Base-by-base conservation (phyloP, 2,888 invertebrate species). In the Brachyopa scutellaris region DNA sequence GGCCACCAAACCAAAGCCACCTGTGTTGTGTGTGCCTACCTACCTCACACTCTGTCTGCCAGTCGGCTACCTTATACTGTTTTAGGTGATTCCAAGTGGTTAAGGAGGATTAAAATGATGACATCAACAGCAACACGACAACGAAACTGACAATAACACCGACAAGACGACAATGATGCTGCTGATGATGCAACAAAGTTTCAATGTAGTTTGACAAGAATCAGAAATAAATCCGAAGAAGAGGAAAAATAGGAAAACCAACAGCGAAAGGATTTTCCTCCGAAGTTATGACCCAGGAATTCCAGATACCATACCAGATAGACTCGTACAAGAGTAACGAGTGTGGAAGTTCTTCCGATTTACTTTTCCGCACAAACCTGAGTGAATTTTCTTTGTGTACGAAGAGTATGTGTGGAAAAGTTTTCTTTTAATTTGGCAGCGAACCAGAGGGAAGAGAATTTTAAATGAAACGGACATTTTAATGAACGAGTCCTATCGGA, bases 371-470 rank as follows among this genome's bases (percentile, higher is more conserved):
- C n/a, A n/a, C n/a, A n/a, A n/a, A 29, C 23, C 6, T 31, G 9
- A 40, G 4, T 51, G 33, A 19, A 38, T 17, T 36, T 17, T 51
- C 47, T 42, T 19, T 47, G 38, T 17, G 29, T 57, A 9, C 11
- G 38, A 1, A 1, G 15, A 45, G 26, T 26, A 26, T 33, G 21
- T n/a, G 62, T 23, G 45, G 40, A 59, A 77, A 77, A 77, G 45
- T 82, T 82, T 77, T 77, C 70, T 66, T 72, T 82, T 82, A 72
- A 82, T 77, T 70, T 72, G 61, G 66, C 47, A 77, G 47, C n/a
- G n/a, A 80, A 69, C n/a, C n/a, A 49, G 40, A 29, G 21, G 55
- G 29, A 49, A 29, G 15, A 51, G 57, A 47, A 70, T 74, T 80
- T 80, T 59, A 62, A 64, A 76, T 76, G 57, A 64, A 80, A 69